Conservation (phyloP, 2,113 vertebrate species). For the Melanerpes aurifrons region DNA sequence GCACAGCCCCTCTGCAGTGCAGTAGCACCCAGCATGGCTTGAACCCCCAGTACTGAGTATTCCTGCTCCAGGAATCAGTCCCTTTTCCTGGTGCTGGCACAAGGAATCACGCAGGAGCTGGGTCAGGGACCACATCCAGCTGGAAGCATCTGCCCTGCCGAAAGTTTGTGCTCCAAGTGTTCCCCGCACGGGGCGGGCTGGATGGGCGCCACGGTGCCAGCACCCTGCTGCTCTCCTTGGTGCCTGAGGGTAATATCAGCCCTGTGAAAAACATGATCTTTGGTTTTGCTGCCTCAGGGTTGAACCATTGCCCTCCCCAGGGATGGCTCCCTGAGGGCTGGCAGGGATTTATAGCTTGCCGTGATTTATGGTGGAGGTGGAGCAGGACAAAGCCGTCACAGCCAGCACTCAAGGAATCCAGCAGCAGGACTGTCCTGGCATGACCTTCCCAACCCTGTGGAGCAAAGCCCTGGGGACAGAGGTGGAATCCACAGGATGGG, state of each 20-base stretch:
- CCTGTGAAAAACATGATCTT: slow-evolving; percentile 6
- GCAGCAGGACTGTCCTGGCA: not conserved
- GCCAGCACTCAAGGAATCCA: not conserved
- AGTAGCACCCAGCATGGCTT: not conserved
- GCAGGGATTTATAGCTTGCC: not conserved
- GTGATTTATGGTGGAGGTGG: slow-evolving; percentile 19
- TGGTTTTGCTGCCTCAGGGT: slow-evolving; percentile 51
- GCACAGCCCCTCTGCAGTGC: not conserved
- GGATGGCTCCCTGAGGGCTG: not conserved
- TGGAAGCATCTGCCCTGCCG: not conserved
- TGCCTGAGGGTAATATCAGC: not conserved
- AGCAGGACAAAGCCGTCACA: not conserved
- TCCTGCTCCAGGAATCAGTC: not conserved
- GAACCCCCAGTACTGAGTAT: rapidly evolving
- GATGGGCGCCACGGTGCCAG: not conserved
- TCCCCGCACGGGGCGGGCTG: not conserved
- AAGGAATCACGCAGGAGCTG: not conserved
- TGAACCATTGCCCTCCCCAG: not conserved
- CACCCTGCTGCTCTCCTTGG: slow-evolving; percentile 1
- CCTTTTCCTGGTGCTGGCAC: not conserved
- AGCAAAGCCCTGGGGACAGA: not conserved
- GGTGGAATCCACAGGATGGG: not conserved
- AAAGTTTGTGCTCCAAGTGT: not conserved
- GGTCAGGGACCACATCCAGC: not conserved
- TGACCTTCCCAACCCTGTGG: not conserved